A percentile compares a stretch with the other conserved stretches of the same genome.
phyloP scores from a whole-genome alignment of 2,797 vertebrate genomes.

The Enteromius anoplus region DNA sequence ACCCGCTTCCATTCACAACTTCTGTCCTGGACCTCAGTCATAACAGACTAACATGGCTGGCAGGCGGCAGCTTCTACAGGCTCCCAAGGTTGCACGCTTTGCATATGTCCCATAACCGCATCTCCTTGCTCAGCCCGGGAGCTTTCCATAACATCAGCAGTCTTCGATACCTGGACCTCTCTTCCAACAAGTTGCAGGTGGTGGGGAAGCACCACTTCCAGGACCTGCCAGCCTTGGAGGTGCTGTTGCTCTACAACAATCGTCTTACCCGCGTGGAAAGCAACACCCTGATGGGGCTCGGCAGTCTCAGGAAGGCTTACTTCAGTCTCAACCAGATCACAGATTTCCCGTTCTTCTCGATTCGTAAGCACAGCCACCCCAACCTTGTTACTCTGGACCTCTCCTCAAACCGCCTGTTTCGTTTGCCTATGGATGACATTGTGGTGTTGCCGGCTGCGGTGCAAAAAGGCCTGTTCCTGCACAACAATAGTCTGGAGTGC shows the following conservation, averaged over 20 bases:
- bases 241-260: constrained; percentile 91
- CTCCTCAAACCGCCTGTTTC: constrained; percentile 88
- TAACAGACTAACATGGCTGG: constrained; percentile 83
- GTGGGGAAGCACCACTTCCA: constrained; percentile 86
- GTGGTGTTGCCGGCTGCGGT: constrained; percentile 81
- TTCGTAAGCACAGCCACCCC: constrained; percentile 82
- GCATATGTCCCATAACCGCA: constrained; percentile 83
- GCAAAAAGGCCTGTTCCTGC: constrained; percentile 89
- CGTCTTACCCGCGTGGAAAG: constrained; percentile 81
- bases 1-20: constrained; percentile 72
- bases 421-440: constrained; percentile 81
- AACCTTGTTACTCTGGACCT: constrained; percentile 88
- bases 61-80: constrained; percentile 74
- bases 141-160: constrained; percentile 83
- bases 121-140: constrained; percentile 72
- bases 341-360: constrained; percentile 86
- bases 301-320: constrained; percentile 83
- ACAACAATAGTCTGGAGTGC: constrained; percentile 91
- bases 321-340: constrained; percentile 89
- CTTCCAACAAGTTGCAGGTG: constrained; percentile 83
- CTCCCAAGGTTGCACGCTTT: constrained; percentile 83
- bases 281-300: constrained; percentile 76
- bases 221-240: constrained; percentile 84
- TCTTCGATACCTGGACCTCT: constrained; percentile 88
- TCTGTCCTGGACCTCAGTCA: constrained; percentile 88